These are phyloP conservation scores for Heliconius himera DNA, from an alignment of 1,140 invertebrate genomes.

Conservation along the genomic window DNA sequence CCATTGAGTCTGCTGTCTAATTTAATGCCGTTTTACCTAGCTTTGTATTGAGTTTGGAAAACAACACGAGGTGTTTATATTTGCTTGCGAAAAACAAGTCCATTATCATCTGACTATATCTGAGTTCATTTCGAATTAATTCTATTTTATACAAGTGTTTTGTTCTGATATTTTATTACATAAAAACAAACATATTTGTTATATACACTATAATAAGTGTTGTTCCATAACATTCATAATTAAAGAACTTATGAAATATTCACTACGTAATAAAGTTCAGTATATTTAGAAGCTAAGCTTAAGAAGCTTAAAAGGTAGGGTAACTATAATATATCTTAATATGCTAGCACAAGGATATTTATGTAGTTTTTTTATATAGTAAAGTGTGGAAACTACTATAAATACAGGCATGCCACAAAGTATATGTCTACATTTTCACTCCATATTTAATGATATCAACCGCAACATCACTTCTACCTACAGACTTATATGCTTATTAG, in stretches of 20 bases:
- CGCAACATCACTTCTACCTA: too few relatives aligned
- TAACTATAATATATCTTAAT: not conserved
- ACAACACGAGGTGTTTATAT: constrained; percentile 35
- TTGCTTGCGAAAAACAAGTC: constrained; percentile 33
- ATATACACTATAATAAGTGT: not conserved
- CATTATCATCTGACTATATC: constrained; percentile 33
- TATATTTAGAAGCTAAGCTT: too few relatives aligned
- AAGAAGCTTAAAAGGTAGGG: not conserved
- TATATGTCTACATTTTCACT: too few relatives aligned
- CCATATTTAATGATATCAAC: too few relatives aligned
- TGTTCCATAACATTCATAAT: not conserved
- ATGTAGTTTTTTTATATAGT: not conserved
- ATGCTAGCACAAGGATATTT: not conserved
- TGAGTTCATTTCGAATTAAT: constrained; percentile 23
- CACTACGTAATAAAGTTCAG: not conserved
- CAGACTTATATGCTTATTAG: too few relatives aligned
- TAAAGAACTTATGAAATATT: not conserved
- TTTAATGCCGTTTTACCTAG: constrained; percentile 21
- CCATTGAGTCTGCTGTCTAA: constrained; percentile 26
- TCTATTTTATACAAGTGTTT: constrained; percentile 6
- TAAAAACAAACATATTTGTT: not conserved
- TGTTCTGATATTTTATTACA: not conserved
- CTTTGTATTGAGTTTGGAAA: constrained; percentile 38
- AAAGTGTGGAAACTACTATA: not conserved
- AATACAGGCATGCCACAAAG: too few relatives aligned